These are phyloP conservation scores for Scolopax rusticola DNA, from an alignment of 2,797 vertebrate genomes.

Conservation along the genomic window DNA sequence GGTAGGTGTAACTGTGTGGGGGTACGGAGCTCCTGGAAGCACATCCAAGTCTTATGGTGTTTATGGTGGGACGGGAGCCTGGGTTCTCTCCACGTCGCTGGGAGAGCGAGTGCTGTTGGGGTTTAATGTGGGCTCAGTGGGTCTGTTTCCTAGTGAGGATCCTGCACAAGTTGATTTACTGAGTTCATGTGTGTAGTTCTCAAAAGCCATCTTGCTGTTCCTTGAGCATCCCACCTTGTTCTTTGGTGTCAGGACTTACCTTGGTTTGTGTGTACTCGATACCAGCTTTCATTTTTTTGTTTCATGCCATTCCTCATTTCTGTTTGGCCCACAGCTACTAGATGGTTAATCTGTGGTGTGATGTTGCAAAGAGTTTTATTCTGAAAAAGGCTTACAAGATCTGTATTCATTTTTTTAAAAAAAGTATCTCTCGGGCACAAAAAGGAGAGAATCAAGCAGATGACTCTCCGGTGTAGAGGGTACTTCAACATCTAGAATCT, in stretches of 20 bases:
- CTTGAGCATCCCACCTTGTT: fast-evolving
- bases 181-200: neutral
- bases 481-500: neutral
- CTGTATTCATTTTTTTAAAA: neutral
- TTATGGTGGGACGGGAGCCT: neutral
- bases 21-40: neutral
- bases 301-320: neutral
- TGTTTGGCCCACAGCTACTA: neutral
- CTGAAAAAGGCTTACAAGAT: neutral
- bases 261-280: neutral
- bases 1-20: neutral
- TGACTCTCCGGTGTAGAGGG: neutral
- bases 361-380: neutral
- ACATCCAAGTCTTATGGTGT: neutral
- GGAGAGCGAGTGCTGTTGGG: fast-evolving
- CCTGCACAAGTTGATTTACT: neutral
- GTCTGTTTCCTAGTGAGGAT: neutral
- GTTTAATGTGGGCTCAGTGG: fast-evolving
- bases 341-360: neutral
- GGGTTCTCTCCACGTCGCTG: fast-evolving
- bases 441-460: neutral
- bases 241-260: neutral
- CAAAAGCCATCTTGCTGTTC: neutral
- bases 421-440: neutral
- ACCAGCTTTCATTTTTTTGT: neutral